Conservation (phyloP, 1,140 invertebrate genomes). For the Halotydeus destructor region DNA sequence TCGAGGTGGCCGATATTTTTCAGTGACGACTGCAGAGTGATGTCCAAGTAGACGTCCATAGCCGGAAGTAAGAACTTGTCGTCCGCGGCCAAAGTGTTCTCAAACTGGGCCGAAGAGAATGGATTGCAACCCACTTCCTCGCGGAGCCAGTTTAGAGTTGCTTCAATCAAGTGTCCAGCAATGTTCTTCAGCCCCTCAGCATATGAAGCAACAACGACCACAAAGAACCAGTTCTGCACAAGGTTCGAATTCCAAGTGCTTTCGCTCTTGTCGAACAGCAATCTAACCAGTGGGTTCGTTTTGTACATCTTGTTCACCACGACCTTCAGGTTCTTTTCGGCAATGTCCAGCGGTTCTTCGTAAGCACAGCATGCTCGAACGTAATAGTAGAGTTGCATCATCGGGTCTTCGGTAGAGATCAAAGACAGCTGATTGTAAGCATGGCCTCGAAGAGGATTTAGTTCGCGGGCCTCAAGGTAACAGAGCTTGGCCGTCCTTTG, state of each 20-base stretch:
- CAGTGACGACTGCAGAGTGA: background rate
- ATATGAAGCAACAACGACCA: conserved; percentile 11
- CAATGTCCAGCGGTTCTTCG: conserved; percentile 7
- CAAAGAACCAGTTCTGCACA: conserved; percentile 12
- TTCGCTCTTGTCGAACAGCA: background rate
- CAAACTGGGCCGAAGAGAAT: conserved; percentile 1
- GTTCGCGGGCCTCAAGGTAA: conserved; percentile 10
- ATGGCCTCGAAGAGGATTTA: conserved; percentile 10
- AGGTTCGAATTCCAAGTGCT: background rate
- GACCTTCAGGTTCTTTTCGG: conserved; percentile 9
- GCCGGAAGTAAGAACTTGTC: background rate
- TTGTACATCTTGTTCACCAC: background rate
- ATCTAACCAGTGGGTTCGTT: background rate
- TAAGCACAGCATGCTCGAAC: conserved; percentile 6
- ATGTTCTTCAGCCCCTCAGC: conserved; percentile 8
- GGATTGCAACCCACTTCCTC: conserved; percentile 5
- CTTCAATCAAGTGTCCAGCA: background rate
- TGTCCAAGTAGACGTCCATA: background rate
- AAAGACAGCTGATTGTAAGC: conserved; percentile 14
- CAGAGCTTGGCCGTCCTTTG: conserved; percentile 7
- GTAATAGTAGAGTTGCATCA: conserved; percentile 10
- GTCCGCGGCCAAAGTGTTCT: background rate
- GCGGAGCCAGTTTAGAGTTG: background rate
- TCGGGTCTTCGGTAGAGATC: conserved; percentile 3
- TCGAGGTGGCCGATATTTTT: background rate